Evolutionary conservation across 2,113 vertebrate genomes (phyloP).

Genomic region (Petrocephalus microphthalmus): DNA sequence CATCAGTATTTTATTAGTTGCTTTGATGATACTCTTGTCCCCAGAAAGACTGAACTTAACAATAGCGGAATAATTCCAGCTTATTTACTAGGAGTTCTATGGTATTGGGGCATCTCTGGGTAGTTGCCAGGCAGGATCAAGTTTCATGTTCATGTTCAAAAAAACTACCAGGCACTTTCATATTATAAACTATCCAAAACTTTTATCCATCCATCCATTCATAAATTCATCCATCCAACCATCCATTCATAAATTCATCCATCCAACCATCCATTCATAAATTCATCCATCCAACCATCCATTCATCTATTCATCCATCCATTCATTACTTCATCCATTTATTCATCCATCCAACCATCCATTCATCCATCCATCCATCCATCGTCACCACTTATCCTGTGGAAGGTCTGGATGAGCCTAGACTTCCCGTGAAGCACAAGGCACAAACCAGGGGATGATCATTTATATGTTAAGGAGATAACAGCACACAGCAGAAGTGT

Average conservation of each 20-base stretch:
- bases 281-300: background rate
- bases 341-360: background rate
- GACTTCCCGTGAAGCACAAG: background rate
- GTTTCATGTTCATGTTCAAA: background rate
- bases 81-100: background rate
- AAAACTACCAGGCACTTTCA: background rate
- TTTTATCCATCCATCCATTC: background rate
- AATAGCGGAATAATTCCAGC: background rate
- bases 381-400: background rate
- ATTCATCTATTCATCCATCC: background rate
- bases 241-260: background rate
- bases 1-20: background rate
- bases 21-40: background rate
- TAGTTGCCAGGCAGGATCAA: background rate
- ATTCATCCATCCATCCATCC: background rate
- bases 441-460: background rate
- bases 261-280: background rate
- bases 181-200: background rate
- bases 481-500: background rate
- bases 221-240: background rate
- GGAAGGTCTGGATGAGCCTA: background rate
- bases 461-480: background rate
- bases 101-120: background rate
- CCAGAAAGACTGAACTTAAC: background rate
- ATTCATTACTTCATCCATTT: too few relatives aligned